Conservation (phyloP, 2,797 vertebrate genomes). For the Sebastes vulpes region DNA sequence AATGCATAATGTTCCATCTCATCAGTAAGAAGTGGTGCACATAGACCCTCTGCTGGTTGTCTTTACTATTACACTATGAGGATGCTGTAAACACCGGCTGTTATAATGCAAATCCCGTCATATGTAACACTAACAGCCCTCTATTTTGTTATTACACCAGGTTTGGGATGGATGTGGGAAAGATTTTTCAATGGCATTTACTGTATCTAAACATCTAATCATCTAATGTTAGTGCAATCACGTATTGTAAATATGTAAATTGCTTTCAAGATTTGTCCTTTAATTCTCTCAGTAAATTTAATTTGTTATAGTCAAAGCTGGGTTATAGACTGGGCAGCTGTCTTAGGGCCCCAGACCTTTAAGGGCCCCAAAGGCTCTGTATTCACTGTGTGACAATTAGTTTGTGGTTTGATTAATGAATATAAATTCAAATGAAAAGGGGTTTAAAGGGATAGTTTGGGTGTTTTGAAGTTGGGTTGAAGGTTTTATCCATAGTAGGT, state of each 20-base stretch:
- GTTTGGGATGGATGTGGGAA: not conserved
- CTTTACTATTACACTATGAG: conserved; percentile 42
- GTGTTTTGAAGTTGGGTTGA: too few relatives aligned
- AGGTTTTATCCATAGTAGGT: too few relatives aligned
- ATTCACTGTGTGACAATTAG: not conserved
- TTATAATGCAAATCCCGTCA: not conserved
- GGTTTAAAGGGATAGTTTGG: not conserved
- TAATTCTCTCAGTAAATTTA: not conserved
- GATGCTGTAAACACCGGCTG: not conserved
- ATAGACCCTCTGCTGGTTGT: conserved; percentile 62
- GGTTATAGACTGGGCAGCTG: not conserved
- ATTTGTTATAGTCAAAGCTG: not conserved
- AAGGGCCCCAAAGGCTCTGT: not conserved
- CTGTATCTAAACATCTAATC: not conserved
- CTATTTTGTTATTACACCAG: not conserved
- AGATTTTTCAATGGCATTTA: not conserved
- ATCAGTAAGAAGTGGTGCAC: conserved; percentile 30
- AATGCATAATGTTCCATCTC: not conserved
- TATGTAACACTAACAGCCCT: not conserved
- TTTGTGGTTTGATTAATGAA: not conserved
- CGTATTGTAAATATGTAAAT: not conserved
- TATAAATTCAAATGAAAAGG: not conserved
- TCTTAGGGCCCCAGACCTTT: too few relatives aligned
- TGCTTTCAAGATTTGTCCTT: not conserved
- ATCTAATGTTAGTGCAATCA: not conserved